A percentile compares a stretch with the other conserved stretches of the same genome.
Conservation (phyloP, 2,113 vertebrate species). For the Rhipidura dahli region DNA sequence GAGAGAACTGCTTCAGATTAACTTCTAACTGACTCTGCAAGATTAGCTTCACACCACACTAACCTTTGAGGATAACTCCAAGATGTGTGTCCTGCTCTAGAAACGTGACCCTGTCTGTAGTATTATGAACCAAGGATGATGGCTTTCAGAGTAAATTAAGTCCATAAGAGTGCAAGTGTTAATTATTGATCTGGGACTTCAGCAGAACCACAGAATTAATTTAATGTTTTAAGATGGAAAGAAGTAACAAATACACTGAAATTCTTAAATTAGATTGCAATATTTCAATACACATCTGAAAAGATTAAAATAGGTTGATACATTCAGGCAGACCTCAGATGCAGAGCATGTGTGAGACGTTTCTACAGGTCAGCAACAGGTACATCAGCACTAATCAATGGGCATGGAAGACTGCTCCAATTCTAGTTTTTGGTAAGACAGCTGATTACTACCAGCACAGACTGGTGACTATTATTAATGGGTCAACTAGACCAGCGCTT, state of each 20-base stretch:
- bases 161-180: accelerated
- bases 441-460: background rate
- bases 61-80: background rate
- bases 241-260: background rate
- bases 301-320: background rate
- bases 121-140: background rate
- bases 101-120: accelerated
- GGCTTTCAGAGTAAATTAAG: background rate
- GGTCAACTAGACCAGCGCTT: background rate
- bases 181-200: background rate
- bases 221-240: background rate
- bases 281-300: background rate
- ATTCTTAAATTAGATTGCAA: background rate
- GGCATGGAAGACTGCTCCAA: background rate
- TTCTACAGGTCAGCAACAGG: background rate
- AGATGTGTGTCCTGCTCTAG: background rate
- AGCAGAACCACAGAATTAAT: background rate
- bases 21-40: background rate
- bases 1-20: background rate
- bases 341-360: background rate
- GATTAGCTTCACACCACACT: background rate
- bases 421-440: background rate
- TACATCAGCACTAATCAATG: background rate
- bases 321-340: background rate
- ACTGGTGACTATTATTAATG: background rate